A percentile compares a stretch with the other conserved stretches of the same genome.
Conservation (phyloP, 1,140 invertebrate genomes). For the Cydia splendana region DNA sequence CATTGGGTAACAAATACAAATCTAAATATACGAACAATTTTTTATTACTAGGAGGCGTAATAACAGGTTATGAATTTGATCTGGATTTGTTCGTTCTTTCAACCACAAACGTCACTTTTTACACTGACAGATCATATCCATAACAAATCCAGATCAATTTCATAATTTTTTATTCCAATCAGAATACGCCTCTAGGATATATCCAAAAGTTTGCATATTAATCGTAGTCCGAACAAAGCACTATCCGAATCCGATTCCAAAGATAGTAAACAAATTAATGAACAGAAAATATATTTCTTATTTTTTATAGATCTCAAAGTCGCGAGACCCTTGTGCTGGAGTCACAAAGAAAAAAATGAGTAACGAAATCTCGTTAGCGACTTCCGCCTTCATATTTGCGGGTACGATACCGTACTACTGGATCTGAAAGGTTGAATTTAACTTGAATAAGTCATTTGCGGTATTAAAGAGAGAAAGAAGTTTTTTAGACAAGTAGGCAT, state of each 20-base stretch:
- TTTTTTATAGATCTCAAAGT: constrained; percentile 13
- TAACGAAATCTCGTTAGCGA: constrained; percentile 4
- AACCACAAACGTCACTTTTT: too few relatives aligned
- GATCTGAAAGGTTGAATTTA: not conserved
- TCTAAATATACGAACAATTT: too few relatives aligned
- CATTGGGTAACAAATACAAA: too few relatives aligned
- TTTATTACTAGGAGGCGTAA: too few relatives aligned
- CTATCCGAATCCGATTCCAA: not conserved
- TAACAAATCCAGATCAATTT: too few relatives aligned
- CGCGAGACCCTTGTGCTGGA: not conserved
- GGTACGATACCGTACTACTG: not conserved
- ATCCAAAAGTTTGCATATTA: not conserved
- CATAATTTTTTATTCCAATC: too few relatives aligned
- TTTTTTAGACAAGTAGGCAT: too few relatives aligned
- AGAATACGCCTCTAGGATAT: too few relatives aligned
- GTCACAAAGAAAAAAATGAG: constrained; percentile 26
- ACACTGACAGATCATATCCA: too few relatives aligned
- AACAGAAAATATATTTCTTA: constrained; percentile 10
- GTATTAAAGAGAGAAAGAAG: too few relatives aligned
- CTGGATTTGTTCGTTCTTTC: too few relatives aligned
- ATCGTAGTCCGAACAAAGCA: not conserved
- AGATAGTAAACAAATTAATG: not conserved
- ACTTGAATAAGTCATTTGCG: not conserved
- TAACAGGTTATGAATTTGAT: too few relatives aligned
- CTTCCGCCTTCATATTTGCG: constrained; percentile 10